Base-by-base conservation (phyloP, 2,797 vertebrate species). In the Amphiprion clarkii region DNA sequence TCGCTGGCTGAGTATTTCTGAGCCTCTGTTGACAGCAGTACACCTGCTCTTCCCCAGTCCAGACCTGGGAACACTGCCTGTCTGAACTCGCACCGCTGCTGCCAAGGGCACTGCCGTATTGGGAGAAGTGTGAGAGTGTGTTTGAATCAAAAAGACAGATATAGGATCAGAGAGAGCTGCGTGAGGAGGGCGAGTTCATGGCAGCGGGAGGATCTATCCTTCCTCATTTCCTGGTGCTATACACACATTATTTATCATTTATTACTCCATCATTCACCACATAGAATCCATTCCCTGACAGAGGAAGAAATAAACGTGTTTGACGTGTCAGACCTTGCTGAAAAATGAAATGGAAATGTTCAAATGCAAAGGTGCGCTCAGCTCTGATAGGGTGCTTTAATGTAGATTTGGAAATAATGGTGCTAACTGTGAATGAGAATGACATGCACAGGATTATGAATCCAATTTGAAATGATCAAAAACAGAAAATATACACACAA, bases 11-110 rank as follows among this genome's bases (percentile, higher is more conserved):
- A 83, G 79, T 82, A 86, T 91, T 89, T 89, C 83, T 89, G 83
- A 89, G 87, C 51, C 57, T 72, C 72, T 85, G 87, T 84, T 90
- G 91, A 91, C 85, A 90, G 87, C 75, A 52, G 79, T 48, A 86
- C 87, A 89, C 86, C 89, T 91, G 87, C 85, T 88, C 81, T 31
- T 69, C 69, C 61, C 59, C 16, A 52, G 69, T 84, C 79, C 79
- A 57, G 82, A 79, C 68, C 72, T 16, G 65, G 83, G 63, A 82
- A 65, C 71, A 23, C 17, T 19, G 66, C 65, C 81, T 52, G 53
- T 25, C 69, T 80, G 36, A 54, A 76, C 78, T 4, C 67, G 71
- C 79, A 62, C 54, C 16, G 4, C 16, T 3, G 53, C 36, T 88
- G 86, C 83, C 82, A 87, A 87, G 63, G 36, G 23, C 61, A 36